Evolutionary conservation across 1,140 invertebrate genomes (phyloP).

Genomic region (Diabrotica undecimpunctata): DNA sequence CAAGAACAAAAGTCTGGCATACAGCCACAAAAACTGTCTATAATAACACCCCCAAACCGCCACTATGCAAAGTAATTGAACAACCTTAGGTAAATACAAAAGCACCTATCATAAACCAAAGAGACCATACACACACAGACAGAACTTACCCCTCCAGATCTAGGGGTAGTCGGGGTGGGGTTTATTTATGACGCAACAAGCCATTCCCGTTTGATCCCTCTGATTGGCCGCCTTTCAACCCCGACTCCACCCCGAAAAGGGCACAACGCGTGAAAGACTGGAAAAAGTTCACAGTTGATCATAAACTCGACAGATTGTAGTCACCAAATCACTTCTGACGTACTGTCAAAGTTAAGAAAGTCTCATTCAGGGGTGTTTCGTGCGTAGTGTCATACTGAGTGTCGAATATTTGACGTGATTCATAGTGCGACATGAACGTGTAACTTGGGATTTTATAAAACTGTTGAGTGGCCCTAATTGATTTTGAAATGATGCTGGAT

Average conservation of each 20-base stretch:
- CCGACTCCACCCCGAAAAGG: constrained; percentile 32
- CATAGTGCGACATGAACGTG: constrained; percentile 3
- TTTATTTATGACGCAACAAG: constrained; percentile 37
- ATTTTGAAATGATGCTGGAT: constrained; percentile 55
- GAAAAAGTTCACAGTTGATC: constrained; percentile 44
- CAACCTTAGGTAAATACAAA: constrained; percentile 17
- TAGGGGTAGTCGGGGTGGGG: constrained; percentile 27
- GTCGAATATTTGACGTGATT: constrained; percentile 4
- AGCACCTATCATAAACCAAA: constrained; percentile 27
- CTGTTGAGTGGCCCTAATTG: neutral
- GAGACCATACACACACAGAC: constrained; percentile 16
- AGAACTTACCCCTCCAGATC: constrained; percentile 24
- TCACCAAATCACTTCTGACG: constrained; percentile 13
- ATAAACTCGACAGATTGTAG: constrained; percentile 41
- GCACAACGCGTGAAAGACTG: constrained; percentile 30
- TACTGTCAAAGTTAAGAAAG: neutral
- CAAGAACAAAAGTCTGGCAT: neutral
- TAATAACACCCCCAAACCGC: constrained; percentile 1
- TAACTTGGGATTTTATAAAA: neutral
- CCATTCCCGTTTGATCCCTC: constrained; percentile 23
- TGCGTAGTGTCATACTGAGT: neutral
- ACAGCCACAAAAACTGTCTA: neutral
- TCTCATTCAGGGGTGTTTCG: neutral
- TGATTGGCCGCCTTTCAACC: constrained; percentile 38
- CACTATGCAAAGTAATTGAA: constrained; percentile 19